Evolutionary conservation across 2,797 vertebrate genomes (phyloP).

Genomic region (Spinibarbus caldwelli): DNA sequence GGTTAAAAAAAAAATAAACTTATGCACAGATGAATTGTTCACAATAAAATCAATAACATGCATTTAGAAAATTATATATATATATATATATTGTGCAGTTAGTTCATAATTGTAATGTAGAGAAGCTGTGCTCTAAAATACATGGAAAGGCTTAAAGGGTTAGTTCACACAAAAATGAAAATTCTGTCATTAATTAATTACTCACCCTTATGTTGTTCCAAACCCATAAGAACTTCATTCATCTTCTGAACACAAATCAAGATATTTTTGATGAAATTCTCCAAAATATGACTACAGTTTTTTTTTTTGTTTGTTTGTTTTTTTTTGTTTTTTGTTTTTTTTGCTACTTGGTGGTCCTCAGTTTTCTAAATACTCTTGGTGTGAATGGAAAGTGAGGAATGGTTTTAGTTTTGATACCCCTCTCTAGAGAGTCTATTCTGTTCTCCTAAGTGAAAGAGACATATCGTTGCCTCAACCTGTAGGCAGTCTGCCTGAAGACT

Average conservation of each 20-base stretch:
- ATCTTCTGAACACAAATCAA: no score
- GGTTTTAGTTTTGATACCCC: background rate
- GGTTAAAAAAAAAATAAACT: background rate
- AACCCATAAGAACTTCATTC: no score
- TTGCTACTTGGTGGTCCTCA: background rate
- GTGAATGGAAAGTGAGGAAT: background rate
- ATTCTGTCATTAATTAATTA: no score
- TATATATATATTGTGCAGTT: background rate
- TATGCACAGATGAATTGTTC: background rate
- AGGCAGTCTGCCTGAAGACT: background rate
- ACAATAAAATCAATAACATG: background rate
- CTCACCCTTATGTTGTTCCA: no score
- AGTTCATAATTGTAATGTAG: background rate
- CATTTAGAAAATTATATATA: background rate
- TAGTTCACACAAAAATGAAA: no score
- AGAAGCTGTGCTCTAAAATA: background rate
- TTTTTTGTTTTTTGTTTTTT: background rate
- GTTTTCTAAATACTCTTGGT: background rate
- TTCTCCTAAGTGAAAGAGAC: conserved; percentile 14
- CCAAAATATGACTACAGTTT: background rate
- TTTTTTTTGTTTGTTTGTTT: background rate
- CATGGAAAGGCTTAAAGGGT: background rate
- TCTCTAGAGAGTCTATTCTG: conserved; percentile 1
- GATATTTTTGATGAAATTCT: background rate
- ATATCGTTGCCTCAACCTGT: background rate